These are phyloP conservation scores for Cromileptes altivelis DNA, from an alignment of 2,113 vertebrate species.

Conservation along the genomic window DNA sequence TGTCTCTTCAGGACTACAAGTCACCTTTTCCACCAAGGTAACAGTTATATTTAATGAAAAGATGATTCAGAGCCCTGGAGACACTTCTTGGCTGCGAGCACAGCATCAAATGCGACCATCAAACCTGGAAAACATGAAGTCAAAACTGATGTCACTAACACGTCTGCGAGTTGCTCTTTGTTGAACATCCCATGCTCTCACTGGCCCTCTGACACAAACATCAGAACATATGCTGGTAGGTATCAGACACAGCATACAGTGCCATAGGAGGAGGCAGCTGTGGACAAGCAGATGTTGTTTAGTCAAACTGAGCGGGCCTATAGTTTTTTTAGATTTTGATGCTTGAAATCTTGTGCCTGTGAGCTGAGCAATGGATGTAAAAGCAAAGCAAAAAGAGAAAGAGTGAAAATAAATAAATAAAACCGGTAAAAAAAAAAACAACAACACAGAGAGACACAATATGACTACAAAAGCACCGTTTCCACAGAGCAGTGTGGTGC, in stretches of 20 bases:
- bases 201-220: conserved; percentile 35
- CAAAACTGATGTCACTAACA: neutral
- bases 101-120: conserved; percentile 3
- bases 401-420: too few relatives aligned
- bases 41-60: conserved; percentile 5
- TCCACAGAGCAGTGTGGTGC: too few relatives aligned
- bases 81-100: neutral
- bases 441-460: too few relatives aligned
- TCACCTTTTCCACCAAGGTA: conserved; percentile 18
- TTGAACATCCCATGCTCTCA: neutral
- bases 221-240: conserved; percentile 31
- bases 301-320: neutral
- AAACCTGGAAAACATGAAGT: neutral
- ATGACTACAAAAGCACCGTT: too few relatives aligned
- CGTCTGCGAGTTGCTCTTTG: neutral
- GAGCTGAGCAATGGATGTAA: neutral
- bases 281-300: conserved; percentile 55
- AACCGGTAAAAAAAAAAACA: too few relatives aligned
- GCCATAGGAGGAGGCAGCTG: conserved; percentile 45
- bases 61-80: conserved; percentile 19
- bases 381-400: too few relatives aligned
- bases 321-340: conserved; percentile 22
- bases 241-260: neutral
- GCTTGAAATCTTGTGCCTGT: neutral
- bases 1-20: neutral